Conservation (phyloP, 2,113 vertebrate genomes). For the Odontophorus gujanensis region DNA sequence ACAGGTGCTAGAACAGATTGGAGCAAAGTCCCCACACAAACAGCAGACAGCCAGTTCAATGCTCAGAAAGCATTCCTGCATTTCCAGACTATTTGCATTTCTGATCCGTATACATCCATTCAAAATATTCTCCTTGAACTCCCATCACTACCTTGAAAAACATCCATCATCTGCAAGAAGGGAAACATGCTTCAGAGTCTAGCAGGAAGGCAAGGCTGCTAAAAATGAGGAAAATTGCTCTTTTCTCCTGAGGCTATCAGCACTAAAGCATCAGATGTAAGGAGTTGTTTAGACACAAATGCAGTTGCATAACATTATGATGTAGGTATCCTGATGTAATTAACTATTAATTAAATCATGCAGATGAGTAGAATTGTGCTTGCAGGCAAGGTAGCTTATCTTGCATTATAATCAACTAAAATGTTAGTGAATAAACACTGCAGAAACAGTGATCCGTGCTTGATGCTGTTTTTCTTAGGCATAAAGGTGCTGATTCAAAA, state of each 20-base stretch:
- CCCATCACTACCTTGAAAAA: not conserved
- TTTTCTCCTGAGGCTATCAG: not conserved
- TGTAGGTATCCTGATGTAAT: not conserved
- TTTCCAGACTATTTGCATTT: rapidly evolving
- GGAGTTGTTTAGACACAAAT: not conserved
- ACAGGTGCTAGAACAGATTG: not conserved
- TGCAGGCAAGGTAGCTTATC: not conserved
- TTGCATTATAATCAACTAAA: not conserved
- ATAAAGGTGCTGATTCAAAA: not conserved
- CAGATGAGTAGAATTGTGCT: not conserved
- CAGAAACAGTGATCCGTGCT: not conserved
- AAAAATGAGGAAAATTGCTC: not conserved
- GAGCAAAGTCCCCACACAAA: not conserved
- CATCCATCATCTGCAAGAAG: not conserved
- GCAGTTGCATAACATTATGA: not conserved
- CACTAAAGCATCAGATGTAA: not conserved
- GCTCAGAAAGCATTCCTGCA: rapidly evolving
- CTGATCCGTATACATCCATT: not conserved
- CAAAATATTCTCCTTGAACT: not conserved
- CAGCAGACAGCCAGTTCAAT: not conserved
- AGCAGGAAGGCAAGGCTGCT: not conserved
- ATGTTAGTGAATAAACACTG: not conserved
- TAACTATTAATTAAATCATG: conserved; percentile 44
- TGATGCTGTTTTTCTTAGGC: not conserved
- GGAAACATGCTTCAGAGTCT: not conserved